A percentile compares a stretch with the other conserved stretches of the same genome.
Conservation (phyloP, 1,140 invertebrate genomes). For the Eurosta solidaginis region DNA sequence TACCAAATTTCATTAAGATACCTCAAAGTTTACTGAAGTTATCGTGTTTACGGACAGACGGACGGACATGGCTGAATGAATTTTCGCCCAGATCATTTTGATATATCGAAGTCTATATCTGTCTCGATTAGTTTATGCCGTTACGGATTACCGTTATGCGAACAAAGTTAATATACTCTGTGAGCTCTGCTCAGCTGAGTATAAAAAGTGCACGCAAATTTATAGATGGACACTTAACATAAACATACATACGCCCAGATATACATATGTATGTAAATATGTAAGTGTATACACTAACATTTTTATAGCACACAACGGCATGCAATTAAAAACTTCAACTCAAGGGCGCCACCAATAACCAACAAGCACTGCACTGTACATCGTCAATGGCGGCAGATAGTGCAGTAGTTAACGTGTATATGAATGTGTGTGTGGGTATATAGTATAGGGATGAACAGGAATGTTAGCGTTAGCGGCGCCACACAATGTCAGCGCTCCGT, state of each 20-base stretch:
- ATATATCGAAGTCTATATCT: too few species aligned
- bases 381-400: not conserved
- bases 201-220: not conserved
- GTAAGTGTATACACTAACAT: too few species aligned
- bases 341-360: not conserved
- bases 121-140: too few species aligned
- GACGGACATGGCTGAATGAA: too few species aligned
- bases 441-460: not conserved
- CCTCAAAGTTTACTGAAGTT: too few species aligned
- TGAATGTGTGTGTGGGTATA: not conserved
- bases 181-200: too few species aligned
- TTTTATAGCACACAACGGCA: not conserved
- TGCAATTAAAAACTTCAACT: conserved; percentile 11
- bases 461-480: not conserved
- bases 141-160: too few species aligned
- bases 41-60: too few species aligned
- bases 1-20: too few species aligned
- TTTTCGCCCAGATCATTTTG: too few species aligned
- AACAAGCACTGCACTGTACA: not conserved
- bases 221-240: not conserved
- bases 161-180: too few species aligned
- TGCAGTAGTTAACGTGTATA: not conserved
- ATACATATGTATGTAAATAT: not conserved
- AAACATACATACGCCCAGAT: not conserved
- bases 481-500: conserved; percentile 23